Conservation (phyloP, 2,113 vertebrate species). For the Peromyscus maniculatus region DNA sequence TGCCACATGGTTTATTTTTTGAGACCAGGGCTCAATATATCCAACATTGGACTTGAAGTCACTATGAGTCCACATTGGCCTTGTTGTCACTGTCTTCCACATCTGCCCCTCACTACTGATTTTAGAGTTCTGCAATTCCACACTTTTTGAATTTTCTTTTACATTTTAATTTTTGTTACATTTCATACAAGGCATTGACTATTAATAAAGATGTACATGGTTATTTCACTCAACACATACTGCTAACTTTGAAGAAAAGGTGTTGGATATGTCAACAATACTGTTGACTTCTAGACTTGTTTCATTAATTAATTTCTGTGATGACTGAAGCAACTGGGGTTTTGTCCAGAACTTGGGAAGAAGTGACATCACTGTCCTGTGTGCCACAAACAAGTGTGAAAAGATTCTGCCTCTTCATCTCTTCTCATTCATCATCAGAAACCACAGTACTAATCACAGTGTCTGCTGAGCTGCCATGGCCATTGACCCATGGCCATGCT, state of each 20-base stretch:
- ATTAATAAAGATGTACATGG: not conserved
- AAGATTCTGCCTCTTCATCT: too few relatives aligned
- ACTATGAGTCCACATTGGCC: fast-evolving
- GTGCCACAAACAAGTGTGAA: too few relatives aligned
- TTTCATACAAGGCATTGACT: not conserved
- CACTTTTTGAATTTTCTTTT: not conserved
- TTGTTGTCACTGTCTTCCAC: not conserved
- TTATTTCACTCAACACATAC: too few relatives aligned
- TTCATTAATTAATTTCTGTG: not conserved
- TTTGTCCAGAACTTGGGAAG: not conserved
- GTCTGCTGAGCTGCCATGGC: too few relatives aligned
- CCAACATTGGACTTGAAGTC: not conserved
- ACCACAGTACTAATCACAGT: too few relatives aligned
- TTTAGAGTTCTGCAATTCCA: not conserved
- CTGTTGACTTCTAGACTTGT: not conserved
- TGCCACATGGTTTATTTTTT: not conserved
- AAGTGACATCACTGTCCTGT: not conserved
- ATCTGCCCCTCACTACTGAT: not conserved
- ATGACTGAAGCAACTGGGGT: too few relatives aligned
- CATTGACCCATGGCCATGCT: too few relatives aligned
- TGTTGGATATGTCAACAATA: too few relatives aligned
- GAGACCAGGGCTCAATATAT: not conserved
- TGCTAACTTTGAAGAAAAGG: too few relatives aligned
- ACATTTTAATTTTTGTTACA: not conserved
- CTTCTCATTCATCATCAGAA: too few relatives aligned